Conservation (phyloP, 2,113 vertebrate genomes). For the Accipiter cooperii region DNA sequence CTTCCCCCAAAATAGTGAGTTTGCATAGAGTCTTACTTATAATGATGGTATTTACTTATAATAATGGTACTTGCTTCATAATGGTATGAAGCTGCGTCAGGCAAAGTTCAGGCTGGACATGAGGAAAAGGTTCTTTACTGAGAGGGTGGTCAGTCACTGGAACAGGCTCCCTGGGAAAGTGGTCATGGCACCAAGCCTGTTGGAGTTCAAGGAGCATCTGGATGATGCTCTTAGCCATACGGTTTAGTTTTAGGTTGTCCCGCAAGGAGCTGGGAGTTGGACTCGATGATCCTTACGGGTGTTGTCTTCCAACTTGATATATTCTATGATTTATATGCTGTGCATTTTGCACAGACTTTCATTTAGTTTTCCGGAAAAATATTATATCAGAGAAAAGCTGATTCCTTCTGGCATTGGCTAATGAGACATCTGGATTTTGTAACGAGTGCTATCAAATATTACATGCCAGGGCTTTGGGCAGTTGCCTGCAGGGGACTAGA, state of each 20-base stretch:
- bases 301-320: neutral
- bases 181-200: neutral
- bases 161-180: neutral
- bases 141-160: neutral
- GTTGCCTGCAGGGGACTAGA: neutral
- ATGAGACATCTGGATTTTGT: neutral
- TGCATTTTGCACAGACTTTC: neutral
- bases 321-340: neutral
- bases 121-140: neutral
- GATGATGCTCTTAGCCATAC: rapidly evolving
- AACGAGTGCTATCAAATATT: neutral
- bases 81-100: neutral
- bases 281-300: neutral
- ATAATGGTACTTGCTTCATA: neutral
- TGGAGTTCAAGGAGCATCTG: neutral
- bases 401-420: neutral
- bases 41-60: neutral
- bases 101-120: neutral
- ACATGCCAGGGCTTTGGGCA: neutral
- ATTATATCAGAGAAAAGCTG: neutral
- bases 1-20: neutral
- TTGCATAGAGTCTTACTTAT: neutral
- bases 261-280: neutral
- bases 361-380: neutral
- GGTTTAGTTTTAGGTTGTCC: neutral